These are phyloP conservation scores for Melieria crassipennis DNA, from an alignment of 2,888 invertebrate species.

Conservation along the genomic window DNA sequence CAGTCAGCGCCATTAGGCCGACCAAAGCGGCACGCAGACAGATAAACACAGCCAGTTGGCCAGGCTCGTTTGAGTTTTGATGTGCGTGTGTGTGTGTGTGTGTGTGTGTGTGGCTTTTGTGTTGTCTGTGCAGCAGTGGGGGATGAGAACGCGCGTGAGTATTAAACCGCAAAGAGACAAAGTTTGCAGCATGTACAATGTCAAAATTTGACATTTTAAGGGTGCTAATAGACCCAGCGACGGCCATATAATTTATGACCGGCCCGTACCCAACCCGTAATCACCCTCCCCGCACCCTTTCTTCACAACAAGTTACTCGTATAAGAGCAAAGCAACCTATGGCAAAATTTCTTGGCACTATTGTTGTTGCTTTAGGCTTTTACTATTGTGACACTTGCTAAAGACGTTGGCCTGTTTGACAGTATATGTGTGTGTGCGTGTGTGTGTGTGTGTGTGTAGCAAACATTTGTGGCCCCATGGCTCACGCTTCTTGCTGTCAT, in stretches of 20 bases:
- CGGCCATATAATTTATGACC: conserved; percentile 36
- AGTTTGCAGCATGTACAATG: conserved; percentile 35
- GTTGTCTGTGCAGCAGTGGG: conserved; percentile 15
- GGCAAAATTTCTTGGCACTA: too few relatives aligned
- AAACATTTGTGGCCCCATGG: too few relatives aligned
- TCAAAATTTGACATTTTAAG: conserved; percentile 39
- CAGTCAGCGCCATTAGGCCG: conserved; percentile 8
- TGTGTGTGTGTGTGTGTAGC: too few relatives aligned
- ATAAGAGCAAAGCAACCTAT: too few relatives aligned
- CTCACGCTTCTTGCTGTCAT: too few relatives aligned
- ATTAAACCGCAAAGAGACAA: conserved; percentile 37
- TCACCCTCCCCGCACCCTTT: too few relatives aligned
- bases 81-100: too few relatives aligned
- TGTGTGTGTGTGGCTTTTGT: conserved; percentile 17
- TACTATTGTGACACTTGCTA: too few relatives aligned
- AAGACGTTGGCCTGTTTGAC: too few relatives aligned
- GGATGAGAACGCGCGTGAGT: conserved; percentile 26
- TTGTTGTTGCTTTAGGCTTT: too few relatives aligned
- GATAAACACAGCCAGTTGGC: not conserved
- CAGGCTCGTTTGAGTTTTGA: not conserved
- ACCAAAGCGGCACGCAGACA: not conserved
- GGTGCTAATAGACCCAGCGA: conserved; percentile 42
- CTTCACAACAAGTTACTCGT: too few relatives aligned
- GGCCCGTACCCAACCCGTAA: not conserved
- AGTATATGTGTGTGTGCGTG: too few relatives aligned